Evolutionary conservation across 2,113 vertebrate genomes (phyloP), one percentile per base, ranked within the genome.

Genomic region (Ophiodon elongatus): DNA sequence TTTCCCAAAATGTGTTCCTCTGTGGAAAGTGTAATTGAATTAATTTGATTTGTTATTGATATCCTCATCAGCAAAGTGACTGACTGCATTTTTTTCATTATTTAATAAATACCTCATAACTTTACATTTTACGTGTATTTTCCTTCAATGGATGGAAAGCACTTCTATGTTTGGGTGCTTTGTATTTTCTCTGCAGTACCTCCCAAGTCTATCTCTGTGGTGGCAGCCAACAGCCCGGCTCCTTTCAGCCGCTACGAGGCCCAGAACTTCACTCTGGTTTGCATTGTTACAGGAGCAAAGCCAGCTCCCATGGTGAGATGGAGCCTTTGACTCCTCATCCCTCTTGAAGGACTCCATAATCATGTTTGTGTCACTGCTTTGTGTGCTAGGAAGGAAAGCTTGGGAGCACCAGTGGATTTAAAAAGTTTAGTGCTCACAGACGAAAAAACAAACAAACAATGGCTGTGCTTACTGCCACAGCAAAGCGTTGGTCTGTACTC

Each of bases 231-330:
- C 85, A 93, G 95, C 0, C 97, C 96, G 0, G 95, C 97, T 0
- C 96, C 97, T 4, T 99, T 99, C 94, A 98, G 96, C 92, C 96
- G 96, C 75, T 98, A 98, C 79, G 96, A 98, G 85, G 96, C 97
- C 0, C 97, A 98, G 94, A 99, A 99, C 95, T 98, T 99, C 96
- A 97, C 97, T 0, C 95, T 99, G 88, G 95, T 98, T 81, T 99
- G 98, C 76, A 96, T 97, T 2, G 98, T 98, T 77, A 96, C 96
- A 0, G 98, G 98, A n/a, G 97, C 97, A 67, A 99, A 98, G 21
- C 98, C 98, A 0, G 97, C 97, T 0, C 97, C 98, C 0, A 91
- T 91, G 96, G 98, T 99, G 90, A 94, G 93, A 72, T 39, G 43
- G 21, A 77, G 41, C 69, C n/a, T 35, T 39, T 74, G 47, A 27